Evolutionary conservation across 2,888 invertebrate species (phyloP).

Genomic region (Caradrina kadenii): DNA sequence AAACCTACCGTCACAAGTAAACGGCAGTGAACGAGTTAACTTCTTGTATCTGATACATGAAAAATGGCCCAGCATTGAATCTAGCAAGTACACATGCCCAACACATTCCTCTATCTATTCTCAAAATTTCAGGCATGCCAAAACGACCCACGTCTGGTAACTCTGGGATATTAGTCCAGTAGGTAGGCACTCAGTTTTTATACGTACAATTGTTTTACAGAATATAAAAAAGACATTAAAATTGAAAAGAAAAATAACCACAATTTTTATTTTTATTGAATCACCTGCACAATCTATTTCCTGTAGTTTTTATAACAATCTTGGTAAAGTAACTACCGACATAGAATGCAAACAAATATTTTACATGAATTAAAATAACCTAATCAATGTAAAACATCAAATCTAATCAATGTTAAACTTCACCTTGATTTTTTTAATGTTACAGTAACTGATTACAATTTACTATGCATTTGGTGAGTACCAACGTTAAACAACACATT

Average conservation of each 20-base stretch:
- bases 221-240: slow-evolving; percentile 16
- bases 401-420: neutral
- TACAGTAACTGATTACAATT: neutral
- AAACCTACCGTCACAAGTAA: no score
- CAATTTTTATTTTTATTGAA: slow-evolving; percentile 16
- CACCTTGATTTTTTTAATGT: neutral
- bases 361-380: neutral
- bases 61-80: neutral
- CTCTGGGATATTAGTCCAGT: neutral
- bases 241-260: neutral
- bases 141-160: neutral
- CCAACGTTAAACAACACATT: neutral
- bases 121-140: no score
- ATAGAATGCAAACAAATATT: neutral
- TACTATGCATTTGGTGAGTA: slow-evolving; percentile 44
- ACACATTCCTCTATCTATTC: no score
- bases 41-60: neutral
- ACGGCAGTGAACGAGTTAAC: no score
- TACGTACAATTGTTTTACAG: slow-evolving; percentile 5
- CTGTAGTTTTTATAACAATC: slow-evolving; percentile 17
- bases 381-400: slow-evolving; percentile 8
- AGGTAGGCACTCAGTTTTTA: neutral
- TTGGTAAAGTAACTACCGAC: neutral
- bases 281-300: slow-evolving; percentile 2
- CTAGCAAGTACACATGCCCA: neutral